phyloP scores from a whole-genome alignment of 53 echinoderm and acorn worm genomes.

The Arbacia lixula region DNA sequence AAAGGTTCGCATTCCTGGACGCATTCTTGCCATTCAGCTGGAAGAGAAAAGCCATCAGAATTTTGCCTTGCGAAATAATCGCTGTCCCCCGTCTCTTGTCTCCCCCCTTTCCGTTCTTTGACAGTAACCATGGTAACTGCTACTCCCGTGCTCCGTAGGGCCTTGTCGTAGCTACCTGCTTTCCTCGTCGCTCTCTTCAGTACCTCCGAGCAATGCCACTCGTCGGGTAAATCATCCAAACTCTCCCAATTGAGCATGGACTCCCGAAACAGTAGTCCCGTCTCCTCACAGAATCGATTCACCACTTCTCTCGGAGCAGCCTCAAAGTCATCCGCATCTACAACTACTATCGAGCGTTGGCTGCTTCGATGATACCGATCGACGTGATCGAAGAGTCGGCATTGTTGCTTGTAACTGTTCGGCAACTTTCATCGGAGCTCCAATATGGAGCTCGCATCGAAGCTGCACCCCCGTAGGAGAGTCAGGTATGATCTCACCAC shows the following conservation, averaged over 20 bases:
- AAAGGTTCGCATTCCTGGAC: slow-evolving; percentile 15
- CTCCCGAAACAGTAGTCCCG: background rate
- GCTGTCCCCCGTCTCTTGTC: too few relatives aligned
- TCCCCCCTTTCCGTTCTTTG: too few relatives aligned
- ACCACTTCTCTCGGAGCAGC: slow-evolving; percentile 1
- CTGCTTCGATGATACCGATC: background rate
- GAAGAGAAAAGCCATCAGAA: background rate
- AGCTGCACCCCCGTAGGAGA: background rate
- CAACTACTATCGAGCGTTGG: background rate
- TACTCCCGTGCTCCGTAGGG: slow-evolving; percentile 14
- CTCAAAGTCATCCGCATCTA: slow-evolving; percentile 38
- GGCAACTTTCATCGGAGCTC: slow-evolving; percentile 20
- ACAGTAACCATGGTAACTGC: too few relatives aligned
- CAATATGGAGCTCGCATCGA: background rate
- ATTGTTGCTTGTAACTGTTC: slow-evolving; percentile 43
- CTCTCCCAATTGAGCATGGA: slow-evolving; percentile 15
- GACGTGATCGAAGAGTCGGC: slow-evolving; percentile 11
- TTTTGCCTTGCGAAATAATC: background rate
- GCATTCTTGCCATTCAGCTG: slow-evolving; percentile 23
- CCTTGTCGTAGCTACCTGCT: slow-evolving; percentile 7
- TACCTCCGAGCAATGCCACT: slow-evolving; percentile 37
- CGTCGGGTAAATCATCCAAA: background rate
- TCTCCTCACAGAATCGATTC: slow-evolving; percentile 27
- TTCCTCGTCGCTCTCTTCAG: background rate
- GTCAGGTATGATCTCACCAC: slow-evolving; percentile 21